phyloP scores from a whole-genome alignment of 1,140 invertebrate genomes.

The Achroia grisella region DNA sequence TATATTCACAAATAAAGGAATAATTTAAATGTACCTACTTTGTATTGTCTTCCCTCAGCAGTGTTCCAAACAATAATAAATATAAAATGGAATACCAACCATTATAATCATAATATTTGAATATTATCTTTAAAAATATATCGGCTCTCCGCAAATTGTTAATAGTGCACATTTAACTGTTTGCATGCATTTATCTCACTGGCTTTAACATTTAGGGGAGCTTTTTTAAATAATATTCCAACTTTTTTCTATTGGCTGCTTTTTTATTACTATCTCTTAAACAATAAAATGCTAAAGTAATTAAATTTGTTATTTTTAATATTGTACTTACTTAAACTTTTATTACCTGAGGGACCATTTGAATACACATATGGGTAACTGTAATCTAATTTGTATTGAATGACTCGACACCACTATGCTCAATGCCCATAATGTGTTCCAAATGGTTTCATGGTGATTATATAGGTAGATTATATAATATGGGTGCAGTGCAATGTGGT shows the following conservation, averaged over 20 bases:
- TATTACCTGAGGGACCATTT: slow-evolving; percentile 15
- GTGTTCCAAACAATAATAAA: slow-evolving; percentile 29
- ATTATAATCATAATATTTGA: slow-evolving; percentile 4
- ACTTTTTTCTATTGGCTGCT: slow-evolving; percentile 52
- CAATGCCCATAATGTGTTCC: slow-evolving; percentile 21
- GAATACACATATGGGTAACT: slow-evolving; percentile 3
- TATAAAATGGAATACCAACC: slow-evolving; percentile 11
- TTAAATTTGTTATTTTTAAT: slow-evolving; percentile 19
- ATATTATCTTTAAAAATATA: slow-evolving; percentile 14
- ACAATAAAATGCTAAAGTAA: slow-evolving; percentile 12
- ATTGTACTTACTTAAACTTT: slow-evolving; percentile 39
- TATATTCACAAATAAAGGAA: slow-evolving; percentile 10
- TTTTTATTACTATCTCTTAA: slow-evolving; percentile 33
- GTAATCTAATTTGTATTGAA: not conserved
- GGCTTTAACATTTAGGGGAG: slow-evolving; percentile 55
- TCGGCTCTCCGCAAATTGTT: slow-evolving; percentile 42
- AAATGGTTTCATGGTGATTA: slow-evolving; percentile 31
- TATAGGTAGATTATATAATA: slow-evolving; percentile 23
- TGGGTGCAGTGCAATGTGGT: slow-evolving; percentile 57
- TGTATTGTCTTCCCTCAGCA: slow-evolving; percentile 45
- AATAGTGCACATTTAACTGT: slow-evolving; percentile 58
- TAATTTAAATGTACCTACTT: slow-evolving; percentile 5
- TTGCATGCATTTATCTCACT: slow-evolving; percentile 59
- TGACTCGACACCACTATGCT: slow-evolving; percentile 1
- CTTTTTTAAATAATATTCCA: slow-evolving; percentile 45